These are phyloP conservation scores for Hyperoplus lanceolatus DNA, from an alignment of 2,797 vertebrate species.

Conservation along the genomic window DNA sequence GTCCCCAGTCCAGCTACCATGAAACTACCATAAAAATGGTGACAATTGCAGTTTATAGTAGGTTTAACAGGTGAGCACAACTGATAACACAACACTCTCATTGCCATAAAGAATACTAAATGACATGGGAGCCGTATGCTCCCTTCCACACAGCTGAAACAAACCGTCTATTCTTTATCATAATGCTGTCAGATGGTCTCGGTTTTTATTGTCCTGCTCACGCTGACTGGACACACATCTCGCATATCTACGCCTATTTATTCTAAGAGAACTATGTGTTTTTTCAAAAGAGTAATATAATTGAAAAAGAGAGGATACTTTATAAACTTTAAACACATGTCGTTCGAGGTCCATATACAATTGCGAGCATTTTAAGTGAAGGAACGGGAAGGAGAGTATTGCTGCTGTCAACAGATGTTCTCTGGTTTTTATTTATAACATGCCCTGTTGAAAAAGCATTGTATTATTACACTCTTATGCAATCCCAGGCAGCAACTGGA, in stretches of 20 bases:
- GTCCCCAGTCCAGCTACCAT: slow-evolving; percentile 58
- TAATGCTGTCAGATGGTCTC: slow-evolving; percentile 50
- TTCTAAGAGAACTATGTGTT: not conserved
- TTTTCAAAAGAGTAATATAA: not conserved
- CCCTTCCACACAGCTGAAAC: slow-evolving; percentile 43
- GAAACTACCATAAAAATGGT: slow-evolving; percentile 71
- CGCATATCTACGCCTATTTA: slow-evolving; percentile 29
- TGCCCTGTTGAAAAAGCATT: slow-evolving; percentile 63
- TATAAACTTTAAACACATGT: slow-evolving; percentile 8
- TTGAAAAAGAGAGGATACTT: not conserved
- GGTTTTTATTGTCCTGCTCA: slow-evolving; percentile 42
- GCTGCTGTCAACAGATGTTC: slow-evolving; percentile 69
- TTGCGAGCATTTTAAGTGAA: slow-evolving; percentile 28
- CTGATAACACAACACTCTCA: slow-evolving; percentile 70
- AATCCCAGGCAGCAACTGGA: slow-evolving; percentile 70
- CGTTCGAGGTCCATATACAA: not conserved
- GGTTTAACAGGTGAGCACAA: slow-evolving; percentile 66
- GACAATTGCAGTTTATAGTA: slow-evolving; percentile 70
- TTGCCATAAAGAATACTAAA: slow-evolving; percentile 30
- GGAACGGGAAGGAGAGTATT: slow-evolving; percentile 43
- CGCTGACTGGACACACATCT: slow-evolving; percentile 26
- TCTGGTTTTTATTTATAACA: slow-evolving; percentile 77
- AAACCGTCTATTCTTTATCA: slow-evolving; percentile 42
- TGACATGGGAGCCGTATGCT: slow-evolving; percentile 55
- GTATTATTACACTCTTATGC: slow-evolving; percentile 65